phyloP scores from a whole-genome alignment of 2,888 invertebrate genomes.

The Hanleya hanleyi region DNA sequence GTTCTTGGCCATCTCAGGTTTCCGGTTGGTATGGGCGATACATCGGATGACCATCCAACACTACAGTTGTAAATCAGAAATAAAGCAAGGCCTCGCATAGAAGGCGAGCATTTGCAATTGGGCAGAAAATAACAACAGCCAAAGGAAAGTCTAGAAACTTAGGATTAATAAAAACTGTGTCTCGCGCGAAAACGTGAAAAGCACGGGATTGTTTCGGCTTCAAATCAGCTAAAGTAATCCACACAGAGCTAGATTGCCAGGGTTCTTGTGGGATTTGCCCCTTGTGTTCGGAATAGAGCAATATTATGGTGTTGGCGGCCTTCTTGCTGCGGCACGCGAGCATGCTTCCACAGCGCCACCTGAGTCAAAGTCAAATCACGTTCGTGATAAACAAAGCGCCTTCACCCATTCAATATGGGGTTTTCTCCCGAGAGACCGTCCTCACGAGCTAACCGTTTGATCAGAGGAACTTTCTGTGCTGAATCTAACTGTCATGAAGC shows the following conservation, averaged over 20 bases:
- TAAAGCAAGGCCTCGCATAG: neutral
- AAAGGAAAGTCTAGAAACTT: neutral
- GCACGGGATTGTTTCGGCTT: neutral
- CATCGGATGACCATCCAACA: too few relatives aligned
- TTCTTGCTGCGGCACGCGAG: slow-evolving; percentile 1
- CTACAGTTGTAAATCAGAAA: neutral
- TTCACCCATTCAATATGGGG: neutral
- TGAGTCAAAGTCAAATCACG: slow-evolving; percentile 3
- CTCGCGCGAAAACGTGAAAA: neutral
- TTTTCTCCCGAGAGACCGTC: neutral
- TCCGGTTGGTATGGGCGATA: neutral
- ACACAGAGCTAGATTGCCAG: neutral
- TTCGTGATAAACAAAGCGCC: neutral
- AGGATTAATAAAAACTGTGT: neutral
- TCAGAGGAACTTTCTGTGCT: too few relatives aligned
- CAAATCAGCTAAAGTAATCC: neutral
- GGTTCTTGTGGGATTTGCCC: neutral
- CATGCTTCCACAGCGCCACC: neutral
- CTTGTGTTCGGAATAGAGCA: neutral
- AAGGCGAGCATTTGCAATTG: neutral
- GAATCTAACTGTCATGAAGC: too few relatives aligned
- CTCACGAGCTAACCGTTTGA: neutral
- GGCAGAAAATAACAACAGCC: neutral
- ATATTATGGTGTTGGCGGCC: neutral
- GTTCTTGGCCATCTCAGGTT: neutral